These are phyloP conservation scores for Onychorhynchus coronatus DNA, from an alignment of 2,113 vertebrate species.

Conservation along the genomic window DNA sequence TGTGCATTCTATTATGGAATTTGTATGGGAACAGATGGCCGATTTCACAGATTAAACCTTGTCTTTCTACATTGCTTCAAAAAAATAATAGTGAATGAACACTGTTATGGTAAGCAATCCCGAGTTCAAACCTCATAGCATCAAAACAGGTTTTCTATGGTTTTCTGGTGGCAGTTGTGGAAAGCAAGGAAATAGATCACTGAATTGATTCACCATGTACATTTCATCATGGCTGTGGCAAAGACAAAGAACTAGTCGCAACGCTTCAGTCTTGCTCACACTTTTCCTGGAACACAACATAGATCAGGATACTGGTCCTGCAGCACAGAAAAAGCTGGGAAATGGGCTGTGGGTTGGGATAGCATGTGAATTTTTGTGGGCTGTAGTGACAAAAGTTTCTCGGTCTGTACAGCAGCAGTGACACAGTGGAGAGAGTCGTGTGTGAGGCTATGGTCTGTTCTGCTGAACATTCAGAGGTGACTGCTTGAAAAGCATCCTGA, in stretches of 20 bases:
- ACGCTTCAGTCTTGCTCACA: background rate
- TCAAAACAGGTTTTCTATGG: background rate
- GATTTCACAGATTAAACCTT: constrained; percentile 6
- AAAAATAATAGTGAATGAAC: background rate
- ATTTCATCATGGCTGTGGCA: background rate
- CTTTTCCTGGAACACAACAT: background rate
- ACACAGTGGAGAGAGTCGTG: rapidly evolving
- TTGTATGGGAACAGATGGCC: constrained; percentile 19
- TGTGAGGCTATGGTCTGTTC: background rate
- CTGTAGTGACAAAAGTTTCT: background rate
- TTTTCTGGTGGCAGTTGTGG: background rate
- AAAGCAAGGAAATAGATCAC: background rate
- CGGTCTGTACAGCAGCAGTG: background rate
- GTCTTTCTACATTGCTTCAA: constrained; percentile 21
- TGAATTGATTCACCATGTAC: background rate
- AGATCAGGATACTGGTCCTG: background rate
- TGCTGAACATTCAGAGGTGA: background rate
- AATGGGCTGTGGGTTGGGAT: background rate
- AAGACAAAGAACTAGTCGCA: background rate
- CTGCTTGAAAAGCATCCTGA: background rate
- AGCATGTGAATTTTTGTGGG: background rate
- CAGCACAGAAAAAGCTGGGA: background rate
- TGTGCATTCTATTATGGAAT: constrained; percentile 5
- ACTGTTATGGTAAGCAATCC: background rate
- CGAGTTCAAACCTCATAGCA: background rate